Base-by-base conservation (phyloP, 2,797 vertebrate genomes). In the Enteromius anoplus region DNA sequence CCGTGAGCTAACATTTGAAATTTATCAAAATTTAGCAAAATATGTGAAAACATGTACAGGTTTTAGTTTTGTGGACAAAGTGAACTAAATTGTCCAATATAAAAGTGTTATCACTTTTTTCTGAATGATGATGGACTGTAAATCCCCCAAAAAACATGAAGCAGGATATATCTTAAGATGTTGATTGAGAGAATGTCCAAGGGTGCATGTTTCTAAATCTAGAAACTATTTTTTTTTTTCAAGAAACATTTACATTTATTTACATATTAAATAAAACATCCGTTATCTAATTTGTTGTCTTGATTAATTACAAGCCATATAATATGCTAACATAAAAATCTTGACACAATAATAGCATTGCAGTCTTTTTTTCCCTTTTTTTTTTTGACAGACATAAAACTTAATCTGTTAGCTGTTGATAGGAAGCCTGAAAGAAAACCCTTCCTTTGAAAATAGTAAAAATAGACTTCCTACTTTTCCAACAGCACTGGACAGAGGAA, bases 361-460 rank as follows among this genome's bases (percentile, higher is more conserved):
- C 34, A 23, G 65, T 19, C 0, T 40, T 40, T 40, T 40, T 42
- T 42, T 42, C 0, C 2, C 2, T 12, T 55, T 45, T 66, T 68
- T 70, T 45, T n/a, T 55, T 19, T 29, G 23, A 69, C 34, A 70
- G 51, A n/a, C 7, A 45, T 45, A 15, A 58, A 45, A 58, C 51
- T 32, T 58, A 70, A 58, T 80, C 78, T 19, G 42, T 70, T 26
- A 32, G 37, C 78, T 80, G 11, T 60, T n/a, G 68, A 19, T 26
- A 71, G 37, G 40, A 42, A 14, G 9, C 51, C 49, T 80, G 3
- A 29, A 45, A 45, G 29, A 51, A 32, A 53, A 7, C 1, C 3
- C 12, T 2, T 69, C 3, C n/a, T 19, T 55, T 78, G 64, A 62
- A 86, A 81, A 80, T 83, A 4, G 47, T 29, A 23, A 73, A 58